Evolutionary conservation across 1,140 invertebrate species (phyloP).

Genomic region (Caenorhabditis inopinata): DNA sequence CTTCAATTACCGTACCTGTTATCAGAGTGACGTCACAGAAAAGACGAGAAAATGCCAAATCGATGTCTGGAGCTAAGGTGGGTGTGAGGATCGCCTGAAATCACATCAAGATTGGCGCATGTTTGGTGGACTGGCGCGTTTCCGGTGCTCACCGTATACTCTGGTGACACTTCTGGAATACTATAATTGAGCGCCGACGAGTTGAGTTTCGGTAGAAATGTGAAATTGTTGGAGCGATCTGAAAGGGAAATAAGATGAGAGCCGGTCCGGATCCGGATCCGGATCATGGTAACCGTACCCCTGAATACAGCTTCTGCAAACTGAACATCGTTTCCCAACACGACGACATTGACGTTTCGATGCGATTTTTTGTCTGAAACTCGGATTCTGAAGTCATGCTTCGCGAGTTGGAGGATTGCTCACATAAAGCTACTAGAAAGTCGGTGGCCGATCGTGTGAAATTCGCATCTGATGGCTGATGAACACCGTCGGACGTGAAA

Average conservation of each 20-base stretch:
- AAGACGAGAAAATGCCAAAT: constrained; percentile 24
- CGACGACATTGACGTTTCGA: not conserved
- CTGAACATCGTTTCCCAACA: constrained; percentile 28
- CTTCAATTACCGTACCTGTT: not conserved
- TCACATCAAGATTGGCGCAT: not conserved
- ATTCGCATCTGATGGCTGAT: constrained; percentile 32
- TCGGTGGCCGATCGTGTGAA: constrained; percentile 36
- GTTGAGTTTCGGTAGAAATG: not conserved
- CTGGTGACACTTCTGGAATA: not conserved
- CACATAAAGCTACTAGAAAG: constrained; percentile 14
- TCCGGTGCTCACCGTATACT: not conserved
- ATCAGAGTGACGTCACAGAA: constrained; percentile 40
- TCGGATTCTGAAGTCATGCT: not conserved
- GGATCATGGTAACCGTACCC: not conserved
- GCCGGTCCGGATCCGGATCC: not conserved
- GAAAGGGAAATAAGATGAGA: not conserved
- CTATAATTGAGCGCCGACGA: not conserved
- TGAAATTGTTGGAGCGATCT: not conserved
- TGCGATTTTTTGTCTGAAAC: constrained; percentile 16
- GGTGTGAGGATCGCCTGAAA: constrained; percentile 25
- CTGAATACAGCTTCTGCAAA: constrained; percentile 27
- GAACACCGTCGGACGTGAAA: constrained; percentile 28
- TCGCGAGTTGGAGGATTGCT: not conserved
- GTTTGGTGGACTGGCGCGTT: not conserved
- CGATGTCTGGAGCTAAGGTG: constrained; percentile 26